Conservation (phyloP, 1,140 invertebrate species). For the Leucophenga varia region DNA sequence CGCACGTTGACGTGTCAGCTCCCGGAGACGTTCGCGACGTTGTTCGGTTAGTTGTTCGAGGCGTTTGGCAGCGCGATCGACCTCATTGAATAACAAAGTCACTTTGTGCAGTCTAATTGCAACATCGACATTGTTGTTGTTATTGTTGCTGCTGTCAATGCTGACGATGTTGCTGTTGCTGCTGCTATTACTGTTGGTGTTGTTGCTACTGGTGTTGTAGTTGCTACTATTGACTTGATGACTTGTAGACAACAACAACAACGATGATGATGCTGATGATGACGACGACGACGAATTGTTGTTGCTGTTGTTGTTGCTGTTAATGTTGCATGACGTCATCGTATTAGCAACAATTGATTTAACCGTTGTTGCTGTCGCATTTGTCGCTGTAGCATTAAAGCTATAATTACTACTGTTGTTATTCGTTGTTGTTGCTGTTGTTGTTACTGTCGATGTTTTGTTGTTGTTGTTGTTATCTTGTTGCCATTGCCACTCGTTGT, state of each 20-base stretch:
- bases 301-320: conserved; percentile 8
- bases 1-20: conserved; percentile 59
- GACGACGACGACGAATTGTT: too few relatives aligned
- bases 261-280: conserved; percentile 5
- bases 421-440: conserved; percentile 2
- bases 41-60: conserved; percentile 61
- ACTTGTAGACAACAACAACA: background rate
- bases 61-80: conserved; percentile 59
- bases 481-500: background rate
- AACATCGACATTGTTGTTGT: conserved; percentile 32
- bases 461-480: background rate
- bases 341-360: background rate
- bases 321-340: conserved; percentile 7
- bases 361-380: conserved; percentile 7
- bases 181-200: conserved; percentile 1
- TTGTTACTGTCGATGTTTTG: background rate
- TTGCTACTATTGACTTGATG: conserved; percentile 4
- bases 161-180: too few relatives aligned
- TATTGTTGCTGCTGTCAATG: background rate
- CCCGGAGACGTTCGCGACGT: conserved; percentile 60
- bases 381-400: conserved; percentile 12
- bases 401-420: conserved; percentile 3
- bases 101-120: conserved; percentile 54
- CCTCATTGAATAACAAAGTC: conserved; percentile 59
- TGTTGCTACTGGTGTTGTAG: conserved; percentile 6